Conservation (phyloP, 2,797 vertebrate genomes). For the Spatula clypeata region DNA sequence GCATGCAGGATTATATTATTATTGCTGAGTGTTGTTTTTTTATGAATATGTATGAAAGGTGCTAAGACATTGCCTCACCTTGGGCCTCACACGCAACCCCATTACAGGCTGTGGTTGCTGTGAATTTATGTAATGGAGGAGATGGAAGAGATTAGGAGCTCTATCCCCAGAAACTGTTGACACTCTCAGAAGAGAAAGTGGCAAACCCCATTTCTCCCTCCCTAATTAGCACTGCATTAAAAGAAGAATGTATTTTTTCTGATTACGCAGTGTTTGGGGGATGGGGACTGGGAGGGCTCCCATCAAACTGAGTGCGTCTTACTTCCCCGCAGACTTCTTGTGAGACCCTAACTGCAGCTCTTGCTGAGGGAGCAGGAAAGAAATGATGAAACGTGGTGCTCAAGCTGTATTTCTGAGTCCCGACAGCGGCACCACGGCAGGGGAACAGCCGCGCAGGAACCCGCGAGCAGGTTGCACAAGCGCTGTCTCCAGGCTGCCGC, state of each 20-base stretch:
- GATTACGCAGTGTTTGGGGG: neutral
- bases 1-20: neutral
- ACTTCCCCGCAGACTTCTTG: neutral
- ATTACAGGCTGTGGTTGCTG: slow-evolving; percentile 22
- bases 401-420: slow-evolving; percentile 21
- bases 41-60: slow-evolving; percentile 38
- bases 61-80: slow-evolving; percentile 45
- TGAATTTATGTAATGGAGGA: slow-evolving; percentile 38
- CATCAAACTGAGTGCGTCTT: neutral
- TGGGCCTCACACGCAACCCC: slow-evolving; percentile 27
- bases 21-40: slow-evolving; percentile 58
- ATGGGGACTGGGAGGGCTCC: neutral
- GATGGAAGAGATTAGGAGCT: neutral
- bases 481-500: slow-evolving; percentile 81
- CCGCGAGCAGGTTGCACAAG: slow-evolving; percentile 75
- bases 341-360: neutral
- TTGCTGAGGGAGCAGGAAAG: neutral
- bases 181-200: slow-evolving; percentile 48
- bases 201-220: slow-evolving; percentile 23
- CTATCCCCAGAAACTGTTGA: slow-evolving; percentile 47
- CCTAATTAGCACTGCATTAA: neutral
- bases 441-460: neutral
- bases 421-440: neutral
- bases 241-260: slow-evolving; percentile 10
- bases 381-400: neutral